phyloP scores from a whole-genome alignment of 2,888 invertebrate genomes.

The Enoplolaimus lenunculus region DNA sequence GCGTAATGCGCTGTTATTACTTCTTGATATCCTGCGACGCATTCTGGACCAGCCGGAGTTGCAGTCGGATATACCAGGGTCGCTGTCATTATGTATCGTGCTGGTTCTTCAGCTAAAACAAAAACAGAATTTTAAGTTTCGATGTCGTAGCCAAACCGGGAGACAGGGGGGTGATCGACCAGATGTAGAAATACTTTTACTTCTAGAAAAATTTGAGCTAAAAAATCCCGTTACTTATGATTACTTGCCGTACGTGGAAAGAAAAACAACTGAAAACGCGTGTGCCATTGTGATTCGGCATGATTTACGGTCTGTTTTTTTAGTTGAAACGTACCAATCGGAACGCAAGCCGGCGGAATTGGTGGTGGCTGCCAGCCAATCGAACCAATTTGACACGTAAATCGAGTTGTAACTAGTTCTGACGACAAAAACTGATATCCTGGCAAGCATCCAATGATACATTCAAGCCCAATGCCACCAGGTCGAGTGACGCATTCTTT shows the following conservation, averaged over 20 bases:
- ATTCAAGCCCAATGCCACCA: constrained; percentile 52
- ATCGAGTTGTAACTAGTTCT: constrained; percentile 51
- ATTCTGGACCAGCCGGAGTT: constrained; percentile 31
- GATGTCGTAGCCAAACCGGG: not conserved
- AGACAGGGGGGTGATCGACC: not conserved
- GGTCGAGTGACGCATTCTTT: constrained; percentile 57
- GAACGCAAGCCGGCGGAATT: constrained; percentile 84
- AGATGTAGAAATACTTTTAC: too few species aligned
- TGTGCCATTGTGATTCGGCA: too few species aligned
- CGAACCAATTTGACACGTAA: constrained; percentile 58
- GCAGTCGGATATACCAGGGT: constrained; percentile 32
- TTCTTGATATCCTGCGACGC: constrained; percentile 34
- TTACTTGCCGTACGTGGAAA: too few species aligned
- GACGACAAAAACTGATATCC: constrained; percentile 24
- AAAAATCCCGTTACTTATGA: too few species aligned
- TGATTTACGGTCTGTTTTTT: too few species aligned
- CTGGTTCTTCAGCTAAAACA: constrained; percentile 36
- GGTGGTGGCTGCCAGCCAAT: constrained; percentile 71
- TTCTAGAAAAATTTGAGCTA: too few species aligned
- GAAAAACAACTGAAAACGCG: too few species aligned
- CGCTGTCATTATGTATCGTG: constrained; percentile 36
- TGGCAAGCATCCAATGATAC: constrained; percentile 41
- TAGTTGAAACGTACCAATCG: constrained; percentile 59
- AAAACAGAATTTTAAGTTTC: too few species aligned
- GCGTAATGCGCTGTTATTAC: constrained; percentile 33